These are phyloP conservation scores for Staurois parvus DNA, from an alignment of 2,797 vertebrate species.

Conservation along the genomic window DNA sequence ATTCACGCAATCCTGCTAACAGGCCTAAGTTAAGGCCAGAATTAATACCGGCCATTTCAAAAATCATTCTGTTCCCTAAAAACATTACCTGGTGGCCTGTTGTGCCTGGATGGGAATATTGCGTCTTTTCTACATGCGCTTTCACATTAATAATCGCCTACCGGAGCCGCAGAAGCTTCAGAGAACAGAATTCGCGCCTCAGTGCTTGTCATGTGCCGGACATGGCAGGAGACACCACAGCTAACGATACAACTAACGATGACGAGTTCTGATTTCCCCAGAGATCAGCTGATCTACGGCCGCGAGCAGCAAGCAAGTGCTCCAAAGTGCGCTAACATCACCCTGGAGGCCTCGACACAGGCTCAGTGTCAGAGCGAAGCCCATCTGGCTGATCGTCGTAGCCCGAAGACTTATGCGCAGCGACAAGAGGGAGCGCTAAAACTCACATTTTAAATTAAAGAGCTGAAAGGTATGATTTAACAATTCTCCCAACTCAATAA, in stretches of 20 bases:
- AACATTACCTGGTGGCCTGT: no score
- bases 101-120: no score
- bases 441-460: constrained; percentile 87
- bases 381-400: constrained; percentile 77
- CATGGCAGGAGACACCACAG: no score
- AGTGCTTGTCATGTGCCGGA: no score
- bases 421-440: constrained; percentile 79
- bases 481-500: constrained; percentile 92
- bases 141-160: no score
- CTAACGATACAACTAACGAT: constrained; percentile 80
- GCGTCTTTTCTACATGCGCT: no score
- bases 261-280: constrained; percentile 96
- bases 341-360: constrained; percentile 85
- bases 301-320: constrained; percentile 73
- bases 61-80: no score
- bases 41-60: no score
- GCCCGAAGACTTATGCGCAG: constrained; percentile 81
- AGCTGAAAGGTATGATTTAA: constrained; percentile 94
- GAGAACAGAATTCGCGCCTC: no score
- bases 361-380: constrained; percentile 77
- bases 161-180: no score
- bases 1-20: no score
- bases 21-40: no score
- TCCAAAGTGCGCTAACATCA: constrained; percentile 87
- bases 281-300: constrained; percentile 94